A percentile compares a stretch with the other conserved stretches of the same genome.
These are phyloP conservation scores for Liasis olivaceus DNA, from an alignment of 2,797 vertebrate species.

Conservation along the genomic window DNA sequence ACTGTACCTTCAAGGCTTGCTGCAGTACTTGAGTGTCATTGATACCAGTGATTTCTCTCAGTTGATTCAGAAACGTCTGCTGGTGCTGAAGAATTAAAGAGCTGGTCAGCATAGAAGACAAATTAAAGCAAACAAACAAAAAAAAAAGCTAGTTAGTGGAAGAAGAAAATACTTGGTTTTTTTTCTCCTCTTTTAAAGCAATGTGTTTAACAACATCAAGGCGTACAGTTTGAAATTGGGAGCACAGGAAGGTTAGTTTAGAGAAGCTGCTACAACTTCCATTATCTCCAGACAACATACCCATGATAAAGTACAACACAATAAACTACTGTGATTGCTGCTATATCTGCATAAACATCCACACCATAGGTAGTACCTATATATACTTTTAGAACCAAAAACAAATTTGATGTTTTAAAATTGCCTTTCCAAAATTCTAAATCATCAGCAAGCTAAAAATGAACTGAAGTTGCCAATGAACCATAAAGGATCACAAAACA, in stretches of 20 bases:
- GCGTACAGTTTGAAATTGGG: background rate
- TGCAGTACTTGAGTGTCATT: constrained; percentile 95
- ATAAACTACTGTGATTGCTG: background rate
- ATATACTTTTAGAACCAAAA: background rate
- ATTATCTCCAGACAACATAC: background rate
- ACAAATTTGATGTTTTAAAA: background rate
- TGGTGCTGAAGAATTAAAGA: constrained; percentile 82
- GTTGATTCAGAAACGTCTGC: constrained; percentile 96
- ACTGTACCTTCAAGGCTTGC: constrained; percentile 92
- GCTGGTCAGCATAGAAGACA: background rate
- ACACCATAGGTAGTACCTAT: background rate
- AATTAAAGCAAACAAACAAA: background rate
- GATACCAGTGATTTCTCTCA: constrained; percentile 96
- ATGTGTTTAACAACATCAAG: background rate
- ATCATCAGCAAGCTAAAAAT: background rate
- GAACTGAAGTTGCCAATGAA: background rate
- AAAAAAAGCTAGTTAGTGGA: background rate
- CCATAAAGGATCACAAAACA: background rate
- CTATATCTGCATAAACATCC: background rate
- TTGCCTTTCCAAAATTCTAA: background rate
- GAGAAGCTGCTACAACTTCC: background rate
- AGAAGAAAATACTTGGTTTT: background rate
- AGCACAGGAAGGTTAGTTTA: background rate
- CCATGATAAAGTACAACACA: background rate
- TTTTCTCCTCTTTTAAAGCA: background rate